Evolutionary conservation across 2,888 invertebrate species (phyloP), one percentile per base, ranked within the genome.

Genomic region (Epinotia bilunana): DNA sequence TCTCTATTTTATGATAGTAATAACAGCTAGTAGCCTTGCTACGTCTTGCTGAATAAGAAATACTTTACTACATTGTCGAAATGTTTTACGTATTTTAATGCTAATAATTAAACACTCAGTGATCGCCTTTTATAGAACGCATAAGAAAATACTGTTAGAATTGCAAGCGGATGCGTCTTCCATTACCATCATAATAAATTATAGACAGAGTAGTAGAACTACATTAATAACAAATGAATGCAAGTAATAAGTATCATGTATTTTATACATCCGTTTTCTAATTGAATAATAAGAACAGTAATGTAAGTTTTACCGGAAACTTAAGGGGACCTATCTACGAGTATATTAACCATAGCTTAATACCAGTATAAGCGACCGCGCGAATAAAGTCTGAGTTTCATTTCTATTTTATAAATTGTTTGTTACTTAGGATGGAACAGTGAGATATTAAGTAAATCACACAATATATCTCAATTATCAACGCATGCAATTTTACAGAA

Each of bases 191-290:
- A 28, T 64, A 20, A 49, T 65, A 65, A 65, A 65, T 65, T 28
- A 28, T 65, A 65, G 18, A 65, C 53, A n/a, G 33, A 53, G 18
- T 39, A 62, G 62, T n/a, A n/a, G 11, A 28, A 65, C 28, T 16
- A 20, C 67, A 55, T 67, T n/a, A 43, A 68, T 68, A 20, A 57
- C 20, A 43, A 58, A 39, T 68, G 18, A 53, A 57, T 43, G 18
- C 23, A 23, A 18, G 55, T 67, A 13, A 46, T 58, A 58, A 67
- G 18, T 67, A 69, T 69, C 68, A 58, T 58, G 20, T 43, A 46
- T 43, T 57, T 18, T 68, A 58, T 43, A 43, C 68, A 65, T 16
- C 11, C 20, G 57, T 12, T 28, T 53, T 65, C 28, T 18, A 67
- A 11, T 57, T 67, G 33, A 53, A 67, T 33, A 33, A 63, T 49